Conservation (phyloP, 2,888 invertebrate species). For the Tetragonula carbonaria region DNA sequence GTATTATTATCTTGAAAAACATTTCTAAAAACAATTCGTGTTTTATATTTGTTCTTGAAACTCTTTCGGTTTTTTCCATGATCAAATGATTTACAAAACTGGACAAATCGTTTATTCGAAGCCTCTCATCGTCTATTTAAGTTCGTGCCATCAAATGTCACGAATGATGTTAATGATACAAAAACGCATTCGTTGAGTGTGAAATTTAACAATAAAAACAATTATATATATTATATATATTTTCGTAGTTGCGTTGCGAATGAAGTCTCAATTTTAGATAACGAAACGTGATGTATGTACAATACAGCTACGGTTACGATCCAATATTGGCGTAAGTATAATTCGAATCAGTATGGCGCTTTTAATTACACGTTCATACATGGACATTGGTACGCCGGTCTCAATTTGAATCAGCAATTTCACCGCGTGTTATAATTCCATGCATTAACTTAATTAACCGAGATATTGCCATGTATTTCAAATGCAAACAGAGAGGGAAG, state of each 20-base stretch:
- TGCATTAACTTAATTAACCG: slow-evolving; percentile 23
- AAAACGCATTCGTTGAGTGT: background rate
- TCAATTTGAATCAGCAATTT: slow-evolving; percentile 15
- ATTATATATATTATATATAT: too few species aligned
- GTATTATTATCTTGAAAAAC: background rate
- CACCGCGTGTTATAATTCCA: slow-evolving; percentile 7
- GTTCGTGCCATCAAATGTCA: too few species aligned
- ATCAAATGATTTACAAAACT: background rate
- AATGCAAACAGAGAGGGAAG: background rate
- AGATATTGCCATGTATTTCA: slow-evolving; percentile 1
- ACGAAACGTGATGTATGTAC: background rate
- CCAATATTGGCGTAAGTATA: background rate
- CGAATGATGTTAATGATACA: background rate
- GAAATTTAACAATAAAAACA: background rate
- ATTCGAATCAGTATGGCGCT: slow-evolving; percentile 7
- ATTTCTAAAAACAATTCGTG: slow-evolving; percentile 21
- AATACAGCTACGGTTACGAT: background rate
- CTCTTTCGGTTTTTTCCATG: background rate
- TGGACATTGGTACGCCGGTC: background rate
- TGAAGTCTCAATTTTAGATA: background rate
- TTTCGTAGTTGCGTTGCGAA: background rate
- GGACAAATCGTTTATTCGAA: background rate
- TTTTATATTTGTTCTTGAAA: background rate
- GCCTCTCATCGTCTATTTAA: background rate
- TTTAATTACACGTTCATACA: slow-evolving; percentile 22